Conservation (phyloP, 2,888 invertebrate genomes). For the Nowickia ferox region DNA sequence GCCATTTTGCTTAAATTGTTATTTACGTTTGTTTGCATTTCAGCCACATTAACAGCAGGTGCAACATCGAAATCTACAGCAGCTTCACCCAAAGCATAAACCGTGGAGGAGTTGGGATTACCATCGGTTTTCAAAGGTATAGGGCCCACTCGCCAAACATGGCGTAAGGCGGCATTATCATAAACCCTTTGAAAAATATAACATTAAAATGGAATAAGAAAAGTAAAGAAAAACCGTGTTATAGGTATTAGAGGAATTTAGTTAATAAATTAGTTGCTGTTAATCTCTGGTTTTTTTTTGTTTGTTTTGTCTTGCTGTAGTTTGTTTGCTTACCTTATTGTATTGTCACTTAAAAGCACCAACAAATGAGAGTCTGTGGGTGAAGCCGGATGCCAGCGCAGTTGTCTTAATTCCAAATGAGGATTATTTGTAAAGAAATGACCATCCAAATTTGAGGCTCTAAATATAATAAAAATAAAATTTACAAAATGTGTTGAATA, state of each 20-base stretch:
- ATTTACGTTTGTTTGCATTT: constrained; percentile 63
- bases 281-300: constrained; percentile 36
- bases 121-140: constrained; percentile 76
- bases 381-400: constrained; percentile 94
- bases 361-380: constrained; percentile 89
- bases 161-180: constrained; percentile 82
- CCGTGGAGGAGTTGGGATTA: constrained; percentile 74
- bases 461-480: constrained; percentile 55
- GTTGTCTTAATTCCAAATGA: constrained; percentile 89
- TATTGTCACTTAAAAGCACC: constrained; percentile 93
- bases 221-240: constrained; percentile 38
- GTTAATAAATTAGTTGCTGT: constrained; percentile 59
- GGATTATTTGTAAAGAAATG: constrained; percentile 87
- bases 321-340: constrained; percentile 87
- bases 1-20: constrained; percentile 32
- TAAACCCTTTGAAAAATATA: constrained; percentile 77
- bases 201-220: constrained; percentile 6
- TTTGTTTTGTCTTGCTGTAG: not conserved
- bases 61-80: constrained; percentile 94
- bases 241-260: constrained; percentile 44
- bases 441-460: constrained; percentile 86
- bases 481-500: constrained; percentile 25
- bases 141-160: constrained; percentile 85
- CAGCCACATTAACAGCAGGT: constrained; percentile 82
- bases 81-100: constrained; percentile 89